These are phyloP conservation scores for Onychomys torridus DNA, from an alignment of 2,797 vertebrate genomes.

Conservation along the genomic window DNA sequence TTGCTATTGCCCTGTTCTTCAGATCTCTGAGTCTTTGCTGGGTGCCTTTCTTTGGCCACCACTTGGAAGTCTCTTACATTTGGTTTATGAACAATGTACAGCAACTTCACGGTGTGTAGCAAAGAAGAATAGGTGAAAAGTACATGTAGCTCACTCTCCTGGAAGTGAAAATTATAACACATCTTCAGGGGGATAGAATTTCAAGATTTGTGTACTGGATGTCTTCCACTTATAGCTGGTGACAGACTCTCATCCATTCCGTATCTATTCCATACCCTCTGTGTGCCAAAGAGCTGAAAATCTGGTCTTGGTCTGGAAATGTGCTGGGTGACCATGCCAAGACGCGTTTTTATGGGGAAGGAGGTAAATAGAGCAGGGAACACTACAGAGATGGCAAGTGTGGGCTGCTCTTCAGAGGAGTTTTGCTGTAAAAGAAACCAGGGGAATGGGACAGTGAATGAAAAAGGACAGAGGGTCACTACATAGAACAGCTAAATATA, in stretches of 20 bases:
- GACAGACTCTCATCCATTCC: background rate
- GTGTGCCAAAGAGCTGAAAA: background rate
- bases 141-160: background rate
- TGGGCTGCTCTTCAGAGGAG: background rate
- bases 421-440: conserved; percentile 45
- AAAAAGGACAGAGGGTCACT: background rate
- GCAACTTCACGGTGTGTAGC: too few species aligned
- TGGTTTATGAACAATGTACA: background rate
- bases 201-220: background rate
- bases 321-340: background rate
- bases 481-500: background rate
- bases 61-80: background rate
- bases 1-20: too few species aligned
- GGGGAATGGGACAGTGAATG: background rate
- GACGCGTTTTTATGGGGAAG: background rate
- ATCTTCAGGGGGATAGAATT: background rate
- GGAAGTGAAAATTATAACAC: background rate
- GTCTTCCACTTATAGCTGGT: background rate
- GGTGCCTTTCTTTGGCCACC: background rate
- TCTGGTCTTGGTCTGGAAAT: conserved; percentile 40
- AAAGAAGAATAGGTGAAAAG: background rate
- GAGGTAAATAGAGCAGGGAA: background rate
- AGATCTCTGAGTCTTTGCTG: background rate
- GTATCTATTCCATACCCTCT: background rate
- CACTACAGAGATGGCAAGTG: background rate